Evolutionary conservation across 2,113 vertebrate genomes (phyloP).

Genomic region (Hippolais icterina): DNA sequence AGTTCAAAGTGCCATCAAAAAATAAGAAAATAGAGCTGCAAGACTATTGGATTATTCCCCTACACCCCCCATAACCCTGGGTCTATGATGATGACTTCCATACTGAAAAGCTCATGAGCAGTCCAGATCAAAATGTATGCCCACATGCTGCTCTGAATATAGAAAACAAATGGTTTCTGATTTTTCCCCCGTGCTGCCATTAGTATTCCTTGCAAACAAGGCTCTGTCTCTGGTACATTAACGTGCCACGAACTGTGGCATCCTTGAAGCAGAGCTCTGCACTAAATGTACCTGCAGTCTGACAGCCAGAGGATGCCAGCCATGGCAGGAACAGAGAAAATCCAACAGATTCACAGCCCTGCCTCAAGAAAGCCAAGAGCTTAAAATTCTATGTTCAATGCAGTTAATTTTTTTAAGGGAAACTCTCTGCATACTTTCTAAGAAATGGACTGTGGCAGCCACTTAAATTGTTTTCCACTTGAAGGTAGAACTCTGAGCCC

Average conservation of each 20-base stretch:
- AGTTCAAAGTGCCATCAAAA: neutral
- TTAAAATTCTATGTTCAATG: neutral
- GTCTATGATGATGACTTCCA: neutral
- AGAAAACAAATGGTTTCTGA: neutral
- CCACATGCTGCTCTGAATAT: neutral
- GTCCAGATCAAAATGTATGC: neutral
- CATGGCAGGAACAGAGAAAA: neutral
- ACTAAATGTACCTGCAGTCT: neutral
- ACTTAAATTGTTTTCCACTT: neutral
- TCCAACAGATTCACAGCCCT: neutral
- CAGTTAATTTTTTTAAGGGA: neutral
- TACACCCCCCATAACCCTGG: fast-evolving
- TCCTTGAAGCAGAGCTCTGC: neutral
- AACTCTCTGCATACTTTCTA: neutral
- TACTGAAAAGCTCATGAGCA: neutral
- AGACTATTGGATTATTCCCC: neutral
- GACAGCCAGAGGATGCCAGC: neutral
- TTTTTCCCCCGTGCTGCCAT: neutral
- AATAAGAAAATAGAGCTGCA: neutral
- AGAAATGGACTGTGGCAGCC: neutral
- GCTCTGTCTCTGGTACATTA: neutral
- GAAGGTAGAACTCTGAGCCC: neutral
- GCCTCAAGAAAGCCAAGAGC: neutral
- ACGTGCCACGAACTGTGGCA: fast-evolving
- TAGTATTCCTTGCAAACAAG: neutral